phyloP scores from a whole-genome alignment of 30 jellyfish, hydroid and myxozoan genomes.

The Aurelia sp. region DNA sequence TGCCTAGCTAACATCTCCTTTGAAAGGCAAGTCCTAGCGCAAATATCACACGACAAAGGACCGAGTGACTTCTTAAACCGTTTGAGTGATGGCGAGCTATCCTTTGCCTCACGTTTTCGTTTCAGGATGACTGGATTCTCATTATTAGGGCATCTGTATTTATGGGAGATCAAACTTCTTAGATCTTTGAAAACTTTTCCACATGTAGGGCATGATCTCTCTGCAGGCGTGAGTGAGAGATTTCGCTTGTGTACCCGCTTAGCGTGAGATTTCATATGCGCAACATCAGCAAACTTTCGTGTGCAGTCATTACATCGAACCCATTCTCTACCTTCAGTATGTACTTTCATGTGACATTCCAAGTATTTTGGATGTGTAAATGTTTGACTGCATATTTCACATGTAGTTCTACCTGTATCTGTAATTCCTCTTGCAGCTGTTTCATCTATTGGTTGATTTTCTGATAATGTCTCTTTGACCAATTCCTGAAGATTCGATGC shows the following conservation, averaged over 20 bases:
- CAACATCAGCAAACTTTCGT: not conserved
- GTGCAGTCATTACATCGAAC: not conserved
- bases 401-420: no score
- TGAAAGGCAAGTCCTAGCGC: not conserved
- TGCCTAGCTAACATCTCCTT: not conserved
- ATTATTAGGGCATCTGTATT: not conserved
- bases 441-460: no score
- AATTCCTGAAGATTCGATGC: no score
- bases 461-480: no score
- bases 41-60: not conserved
- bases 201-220: not conserved
- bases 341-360: not conserved
- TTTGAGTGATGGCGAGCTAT: not conserved
- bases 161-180: not conserved
- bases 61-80: not conserved
- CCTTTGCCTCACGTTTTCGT: not conserved
- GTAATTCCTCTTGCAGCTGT: no score
- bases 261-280: not conserved
- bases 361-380: no score
- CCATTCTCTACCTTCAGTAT: not conserved
- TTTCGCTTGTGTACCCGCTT: not conserved
- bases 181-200: not conserved
- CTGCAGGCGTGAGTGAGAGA: not conserved
- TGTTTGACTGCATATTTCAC: no score
- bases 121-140: not conserved